phyloP scores from a whole-genome alignment of 2,797 vertebrate genomes.

The Syncerus caffer region DNA sequence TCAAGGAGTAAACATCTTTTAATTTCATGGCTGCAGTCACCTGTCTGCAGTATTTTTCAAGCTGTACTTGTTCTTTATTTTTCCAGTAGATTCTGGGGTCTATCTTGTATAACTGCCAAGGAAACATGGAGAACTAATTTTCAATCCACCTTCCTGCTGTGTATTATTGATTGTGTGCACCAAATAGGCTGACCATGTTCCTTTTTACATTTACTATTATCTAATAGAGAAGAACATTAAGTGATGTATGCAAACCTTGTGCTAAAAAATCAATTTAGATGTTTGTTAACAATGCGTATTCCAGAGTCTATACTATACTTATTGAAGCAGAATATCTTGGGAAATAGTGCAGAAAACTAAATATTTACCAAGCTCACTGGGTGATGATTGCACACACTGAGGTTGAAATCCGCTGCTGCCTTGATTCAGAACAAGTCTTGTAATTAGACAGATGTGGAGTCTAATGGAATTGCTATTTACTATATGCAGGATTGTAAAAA shows the following conservation, averaged over 20 bases:
- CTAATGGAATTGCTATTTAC: background rate
- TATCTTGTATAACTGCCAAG: background rate
- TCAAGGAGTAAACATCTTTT: background rate
- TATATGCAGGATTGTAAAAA: background rate
- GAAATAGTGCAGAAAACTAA: background rate
- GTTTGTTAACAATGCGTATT: background rate
- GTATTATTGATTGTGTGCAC: background rate
- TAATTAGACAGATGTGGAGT: background rate
- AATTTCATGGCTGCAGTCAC: background rate
- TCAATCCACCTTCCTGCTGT: background rate
- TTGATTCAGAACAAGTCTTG: background rate
- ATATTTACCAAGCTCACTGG: background rate
- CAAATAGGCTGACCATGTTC: background rate
- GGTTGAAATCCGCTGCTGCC: background rate
- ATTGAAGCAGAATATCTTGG: background rate
- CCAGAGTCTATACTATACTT: background rate
- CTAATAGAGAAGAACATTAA: background rate
- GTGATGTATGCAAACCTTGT: background rate
- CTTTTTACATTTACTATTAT: background rate
- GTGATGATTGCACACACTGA: background rate
- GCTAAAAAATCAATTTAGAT: background rate
- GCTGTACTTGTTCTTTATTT: background rate
- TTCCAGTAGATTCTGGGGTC: background rate
- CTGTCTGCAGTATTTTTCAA: background rate
- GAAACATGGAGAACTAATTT: background rate